These are phyloP conservation scores for Apteryx mantelli DNA, from an alignment of 2,113 vertebrate genomes.

Conservation along the genomic window DNA sequence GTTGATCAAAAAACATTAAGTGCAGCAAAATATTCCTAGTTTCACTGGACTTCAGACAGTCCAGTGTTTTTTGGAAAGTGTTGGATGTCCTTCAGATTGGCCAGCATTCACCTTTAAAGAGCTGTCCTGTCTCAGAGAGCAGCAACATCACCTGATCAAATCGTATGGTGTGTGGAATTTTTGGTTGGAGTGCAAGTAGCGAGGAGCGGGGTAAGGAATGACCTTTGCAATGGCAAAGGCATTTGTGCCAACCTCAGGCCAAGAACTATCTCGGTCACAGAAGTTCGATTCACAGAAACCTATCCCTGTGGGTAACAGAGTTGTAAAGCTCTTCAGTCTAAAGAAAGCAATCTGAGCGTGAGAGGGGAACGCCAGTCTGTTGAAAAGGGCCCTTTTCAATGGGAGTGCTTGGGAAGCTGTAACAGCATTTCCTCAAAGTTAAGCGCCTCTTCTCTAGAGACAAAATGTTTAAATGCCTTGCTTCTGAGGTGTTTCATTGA, in stretches of 20 bases:
- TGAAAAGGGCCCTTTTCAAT: not conserved
- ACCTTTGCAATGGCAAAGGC: not conserved
- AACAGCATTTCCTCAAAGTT: not conserved
- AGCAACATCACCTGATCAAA: not conserved
- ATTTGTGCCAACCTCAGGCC: fast-evolving
- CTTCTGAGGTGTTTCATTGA: not conserved
- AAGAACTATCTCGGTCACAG: not conserved
- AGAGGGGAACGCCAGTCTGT: not conserved
- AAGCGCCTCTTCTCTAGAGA: not conserved
- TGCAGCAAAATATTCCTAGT: not conserved
- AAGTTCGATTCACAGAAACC: not conserved
- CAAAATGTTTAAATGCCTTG: not conserved
- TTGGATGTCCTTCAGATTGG: not conserved
- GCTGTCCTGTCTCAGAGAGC: not conserved
- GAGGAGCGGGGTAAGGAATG: not conserved
- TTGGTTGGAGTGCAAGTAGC: not conserved
- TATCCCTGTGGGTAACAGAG: not conserved
- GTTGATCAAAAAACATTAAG: not conserved
- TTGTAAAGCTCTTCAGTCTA: not conserved
- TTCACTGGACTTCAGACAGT: not conserved
- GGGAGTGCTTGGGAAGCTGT: fast-evolving
- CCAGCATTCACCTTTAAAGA: not conserved
- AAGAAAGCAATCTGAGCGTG: not conserved
- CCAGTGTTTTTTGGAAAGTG: not conserved
- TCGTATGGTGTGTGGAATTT: not conserved